These are phyloP conservation scores for Drosophila miranda DNA, from an alignment of 1,140 invertebrate species.

Conservation along the genomic window DNA sequence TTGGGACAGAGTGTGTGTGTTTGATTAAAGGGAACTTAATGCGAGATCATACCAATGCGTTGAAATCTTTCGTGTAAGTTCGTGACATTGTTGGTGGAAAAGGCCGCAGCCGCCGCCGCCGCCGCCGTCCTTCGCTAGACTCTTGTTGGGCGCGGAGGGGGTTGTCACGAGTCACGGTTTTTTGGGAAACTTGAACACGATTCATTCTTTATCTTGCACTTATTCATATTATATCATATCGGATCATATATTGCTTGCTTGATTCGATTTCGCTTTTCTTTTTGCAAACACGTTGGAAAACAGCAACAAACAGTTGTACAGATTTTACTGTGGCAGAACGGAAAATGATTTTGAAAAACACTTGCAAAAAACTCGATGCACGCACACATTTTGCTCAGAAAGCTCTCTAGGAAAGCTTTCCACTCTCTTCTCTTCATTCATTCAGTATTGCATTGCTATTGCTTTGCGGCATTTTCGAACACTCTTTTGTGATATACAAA, in stretches of 20 bases:
- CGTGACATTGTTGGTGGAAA: conserved; percentile 72
- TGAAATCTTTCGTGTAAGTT: conserved; percentile 81
- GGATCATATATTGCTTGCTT: conserved; percentile 32
- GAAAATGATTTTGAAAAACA: conserved; percentile 75
- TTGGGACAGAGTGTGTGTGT: conserved; percentile 41
- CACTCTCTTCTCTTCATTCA: conserved; percentile 31
- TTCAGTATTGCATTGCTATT: conserved; percentile 28
- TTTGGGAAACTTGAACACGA: conserved; percentile 38
- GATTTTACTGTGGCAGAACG: conserved; percentile 61
- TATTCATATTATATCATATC: neutral
- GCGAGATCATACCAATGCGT: conserved; percentile 82
- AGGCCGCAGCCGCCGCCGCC: conserved; percentile 24
- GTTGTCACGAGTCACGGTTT: conserved; percentile 37
- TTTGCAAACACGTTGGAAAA: conserved; percentile 57
- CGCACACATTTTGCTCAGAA: conserved; percentile 44
- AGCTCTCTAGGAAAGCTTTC: conserved; percentile 41
- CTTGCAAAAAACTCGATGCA: conserved; percentile 76
- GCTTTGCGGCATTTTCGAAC: conserved; percentile 51
- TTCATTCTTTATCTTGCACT: conserved; percentile 3
- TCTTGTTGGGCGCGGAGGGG: conserved; percentile 34
- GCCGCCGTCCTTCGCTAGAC: conserved; percentile 41
- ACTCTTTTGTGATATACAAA: conserved; percentile 59
- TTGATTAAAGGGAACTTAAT: conserved; percentile 76
- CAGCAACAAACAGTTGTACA: conserved; percentile 54
- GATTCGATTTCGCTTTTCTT: conserved; percentile 1